Evolutionary conservation across 1,140 invertebrate genomes (phyloP).

Genomic region (Brachionus rotundiformis): DNA sequence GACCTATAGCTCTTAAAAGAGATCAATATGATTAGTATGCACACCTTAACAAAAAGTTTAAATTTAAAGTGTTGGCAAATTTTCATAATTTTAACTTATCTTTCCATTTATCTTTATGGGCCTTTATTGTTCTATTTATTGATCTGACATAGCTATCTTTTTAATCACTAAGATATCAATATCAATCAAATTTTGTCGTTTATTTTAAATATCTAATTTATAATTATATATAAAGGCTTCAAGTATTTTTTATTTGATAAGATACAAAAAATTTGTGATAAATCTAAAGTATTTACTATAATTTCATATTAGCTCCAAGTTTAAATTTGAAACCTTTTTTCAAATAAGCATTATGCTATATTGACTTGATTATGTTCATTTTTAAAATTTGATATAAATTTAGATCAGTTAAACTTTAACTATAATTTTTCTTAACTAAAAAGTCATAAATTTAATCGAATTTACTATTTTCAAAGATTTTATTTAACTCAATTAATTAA

Average conservation of each 20-base stretch:
- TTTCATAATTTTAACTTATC: background rate
- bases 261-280: background rate
- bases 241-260: background rate
- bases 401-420: too few relatives aligned
- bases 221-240: background rate
- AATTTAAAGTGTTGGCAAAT: background rate
- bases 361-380: too few relatives aligned
- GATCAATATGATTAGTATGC: slow-evolving; percentile 2
- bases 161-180: background rate
- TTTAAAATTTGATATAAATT: too few relatives aligned
- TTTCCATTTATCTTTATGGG: background rate
- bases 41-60: background rate
- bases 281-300: too few relatives aligned
- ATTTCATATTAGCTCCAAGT: too few relatives aligned
- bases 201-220: background rate
- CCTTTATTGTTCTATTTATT: background rate
- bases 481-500: too few relatives aligned
- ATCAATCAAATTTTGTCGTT: slow-evolving; percentile 1
- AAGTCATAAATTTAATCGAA: too few relatives aligned
- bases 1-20: background rate
- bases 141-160: slow-evolving; percentile 1
- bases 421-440: too few relatives aligned
- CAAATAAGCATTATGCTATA: too few relatives aligned
- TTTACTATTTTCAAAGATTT: too few relatives aligned
- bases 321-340: too few relatives aligned